phyloP scores from a whole-genome alignment of 2,113 vertebrate genomes.

The Sus scrofa region DNA sequence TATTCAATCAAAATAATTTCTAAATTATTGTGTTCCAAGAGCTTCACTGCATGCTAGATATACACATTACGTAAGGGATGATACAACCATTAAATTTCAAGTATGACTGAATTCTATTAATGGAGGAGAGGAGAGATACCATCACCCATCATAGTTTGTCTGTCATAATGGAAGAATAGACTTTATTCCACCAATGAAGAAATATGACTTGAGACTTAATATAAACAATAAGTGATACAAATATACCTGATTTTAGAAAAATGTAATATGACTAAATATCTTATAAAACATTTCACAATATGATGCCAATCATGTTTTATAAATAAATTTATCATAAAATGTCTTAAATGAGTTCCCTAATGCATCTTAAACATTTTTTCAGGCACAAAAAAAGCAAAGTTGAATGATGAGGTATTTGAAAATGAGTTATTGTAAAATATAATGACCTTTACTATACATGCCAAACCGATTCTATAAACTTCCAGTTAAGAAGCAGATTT shows the following conservation, averaged over 20 bases:
- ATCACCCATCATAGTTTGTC: background rate
- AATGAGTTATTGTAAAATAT: background rate
- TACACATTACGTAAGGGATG: background rate
- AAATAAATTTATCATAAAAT: background rate
- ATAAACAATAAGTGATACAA: background rate
- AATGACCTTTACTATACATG: background rate
- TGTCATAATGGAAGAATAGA: background rate
- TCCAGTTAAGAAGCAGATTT: background rate
- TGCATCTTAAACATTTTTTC: background rate
- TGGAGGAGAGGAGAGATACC: background rate
- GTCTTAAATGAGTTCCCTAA: background rate
- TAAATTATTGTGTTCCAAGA: background rate
- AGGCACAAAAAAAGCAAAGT: background rate
- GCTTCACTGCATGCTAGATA: background rate
- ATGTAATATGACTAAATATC: background rate
- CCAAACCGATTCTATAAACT: slow-evolving; percentile 23
- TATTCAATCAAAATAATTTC: background rate
- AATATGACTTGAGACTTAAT: background rate
- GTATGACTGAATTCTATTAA: background rate
- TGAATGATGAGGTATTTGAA: slow-evolving; percentile 16
- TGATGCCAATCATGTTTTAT: background rate
- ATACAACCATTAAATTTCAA: background rate
- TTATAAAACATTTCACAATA: background rate
- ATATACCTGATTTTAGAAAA: background rate
- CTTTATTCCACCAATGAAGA: background rate